Conservation (phyloP, 2,797 vertebrate genomes). For the Intellagama lesueurii region DNA sequence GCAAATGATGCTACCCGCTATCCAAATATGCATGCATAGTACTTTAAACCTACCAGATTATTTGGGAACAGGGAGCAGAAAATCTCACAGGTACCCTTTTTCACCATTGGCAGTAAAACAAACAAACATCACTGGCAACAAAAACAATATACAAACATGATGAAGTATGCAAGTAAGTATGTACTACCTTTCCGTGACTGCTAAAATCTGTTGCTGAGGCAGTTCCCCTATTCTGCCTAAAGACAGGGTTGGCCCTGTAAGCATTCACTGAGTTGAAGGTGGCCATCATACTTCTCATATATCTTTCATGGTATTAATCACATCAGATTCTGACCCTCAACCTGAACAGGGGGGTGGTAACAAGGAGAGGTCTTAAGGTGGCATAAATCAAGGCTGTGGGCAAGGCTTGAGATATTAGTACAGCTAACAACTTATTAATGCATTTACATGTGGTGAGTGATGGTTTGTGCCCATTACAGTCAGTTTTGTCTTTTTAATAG, state of each 20-base stretch:
- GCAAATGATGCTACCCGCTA: not conserved
- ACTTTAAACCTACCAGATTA: no score
- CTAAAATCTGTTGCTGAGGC: no score
- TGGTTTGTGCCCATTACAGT: conserved; percentile 1
- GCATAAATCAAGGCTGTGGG: not conserved
- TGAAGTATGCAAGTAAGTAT: no score
- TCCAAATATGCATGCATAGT: no score
- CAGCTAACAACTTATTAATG: not conserved
- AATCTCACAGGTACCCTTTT: no score
- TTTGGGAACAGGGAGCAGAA: no score
- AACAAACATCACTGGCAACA: no score
- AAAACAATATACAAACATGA: no score
- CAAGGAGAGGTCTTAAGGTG: not conserved
- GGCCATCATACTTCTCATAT: not conserved
- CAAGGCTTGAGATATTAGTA: not conserved
- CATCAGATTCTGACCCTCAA: not conserved
- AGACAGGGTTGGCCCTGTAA: not conserved
- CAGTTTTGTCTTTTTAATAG: conserved; percentile 38
- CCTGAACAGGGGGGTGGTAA: not conserved
- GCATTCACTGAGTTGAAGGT: not conserved
- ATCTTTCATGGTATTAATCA: not conserved
- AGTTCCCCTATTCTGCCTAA: not conserved
- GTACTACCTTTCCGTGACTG: no score
- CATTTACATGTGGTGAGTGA: conserved; percentile 7
- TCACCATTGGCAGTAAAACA: no score